Base-by-base conservation (phyloP, 2,888 invertebrate genomes). In the Cryptocephalus moraei region DNA sequence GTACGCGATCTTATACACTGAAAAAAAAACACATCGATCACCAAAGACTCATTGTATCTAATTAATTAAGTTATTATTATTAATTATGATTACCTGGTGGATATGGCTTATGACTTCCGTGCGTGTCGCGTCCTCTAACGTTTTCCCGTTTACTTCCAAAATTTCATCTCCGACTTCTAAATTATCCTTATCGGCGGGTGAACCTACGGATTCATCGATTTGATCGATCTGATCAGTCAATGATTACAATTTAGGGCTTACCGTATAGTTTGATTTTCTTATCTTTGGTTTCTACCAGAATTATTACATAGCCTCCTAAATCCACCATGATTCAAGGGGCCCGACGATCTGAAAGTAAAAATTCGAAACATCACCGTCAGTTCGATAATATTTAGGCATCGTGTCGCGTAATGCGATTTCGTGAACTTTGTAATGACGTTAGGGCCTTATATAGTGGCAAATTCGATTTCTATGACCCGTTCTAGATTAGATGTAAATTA, bases 91-190 rank as follows among this genome's bases (percentile, higher is more conserved):
- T 72, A 95, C 95, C 85, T 95, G 89, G 69, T 95, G 93, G 67
- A 96, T 94, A 69, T 94, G 91, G 33, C 87, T 85, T 61, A 95
- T 86, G 64, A 95, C 90, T 74, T 95, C 92, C 0, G 89, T 83
- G 68, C 93, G 85, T 49, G 91, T 86, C 72, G 90, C 89, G 72
- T 93, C 89, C 63, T 93, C 91, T 64, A 96, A 76, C 57, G 84
- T 84, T 60, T 87, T 86, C 62, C 95, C 96, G 72, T 97, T 97
- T 58, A 97, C 91, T 75, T 94, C 94, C 74, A 96, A 79, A 69
- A 97, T 95, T 75, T 96, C 96, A 75, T 97, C 95, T 51, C 92
- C 94, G 64, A 95, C 85, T 76, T 93, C 91, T 73, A 95, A 75
- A 73, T 84, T 86, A 73, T 95, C 94, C 73, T 87, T 85, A 68